Conservation (phyloP, 2,113 vertebrate species). For the Entomyzon cyanotis region DNA sequence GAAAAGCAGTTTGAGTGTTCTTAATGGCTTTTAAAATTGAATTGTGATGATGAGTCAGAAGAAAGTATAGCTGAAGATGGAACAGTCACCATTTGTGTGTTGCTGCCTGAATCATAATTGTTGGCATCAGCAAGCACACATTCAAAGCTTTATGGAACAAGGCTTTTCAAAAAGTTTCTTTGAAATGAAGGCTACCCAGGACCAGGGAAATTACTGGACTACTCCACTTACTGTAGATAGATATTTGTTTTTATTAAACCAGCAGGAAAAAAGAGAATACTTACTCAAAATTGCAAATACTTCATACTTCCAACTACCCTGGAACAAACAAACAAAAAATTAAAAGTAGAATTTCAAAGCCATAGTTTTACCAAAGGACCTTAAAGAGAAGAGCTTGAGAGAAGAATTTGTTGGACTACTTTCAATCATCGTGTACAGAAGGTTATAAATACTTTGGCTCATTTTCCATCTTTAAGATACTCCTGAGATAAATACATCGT, state of each 20-base stretch:
- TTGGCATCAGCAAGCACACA: neutral
- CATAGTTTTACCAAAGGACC: neutral
- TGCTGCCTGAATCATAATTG: constrained; percentile 39
- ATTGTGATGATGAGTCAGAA: constrained; percentile 62
- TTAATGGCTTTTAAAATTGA: constrained; percentile 62
- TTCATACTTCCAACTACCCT: neutral
- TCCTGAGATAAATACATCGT: neutral
- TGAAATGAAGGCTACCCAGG: constrained; percentile 23
- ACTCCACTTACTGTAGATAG: neutral
- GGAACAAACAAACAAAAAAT: neutral
- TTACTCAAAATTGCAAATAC: constrained; percentile 12
- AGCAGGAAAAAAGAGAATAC: neutral
- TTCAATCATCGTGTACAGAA: neutral
- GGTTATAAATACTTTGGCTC: neutral
- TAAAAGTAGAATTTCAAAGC: neutral
- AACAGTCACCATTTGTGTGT: constrained; percentile 23
- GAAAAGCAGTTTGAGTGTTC: constrained; percentile 34
- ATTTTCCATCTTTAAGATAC: neutral
- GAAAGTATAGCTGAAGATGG: constrained; percentile 50
- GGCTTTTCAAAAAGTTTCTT: constrained; percentile 45
- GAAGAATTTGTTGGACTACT: neutral
- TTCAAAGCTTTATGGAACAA: constrained; percentile 34
- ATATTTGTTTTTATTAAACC: constrained; percentile 6
- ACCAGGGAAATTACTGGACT: constrained; percentile 13
- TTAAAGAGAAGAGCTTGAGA: neutral